Base-by-base conservation (phyloP, 2,113 vertebrate species). In the Scomber japonicus region DNA sequence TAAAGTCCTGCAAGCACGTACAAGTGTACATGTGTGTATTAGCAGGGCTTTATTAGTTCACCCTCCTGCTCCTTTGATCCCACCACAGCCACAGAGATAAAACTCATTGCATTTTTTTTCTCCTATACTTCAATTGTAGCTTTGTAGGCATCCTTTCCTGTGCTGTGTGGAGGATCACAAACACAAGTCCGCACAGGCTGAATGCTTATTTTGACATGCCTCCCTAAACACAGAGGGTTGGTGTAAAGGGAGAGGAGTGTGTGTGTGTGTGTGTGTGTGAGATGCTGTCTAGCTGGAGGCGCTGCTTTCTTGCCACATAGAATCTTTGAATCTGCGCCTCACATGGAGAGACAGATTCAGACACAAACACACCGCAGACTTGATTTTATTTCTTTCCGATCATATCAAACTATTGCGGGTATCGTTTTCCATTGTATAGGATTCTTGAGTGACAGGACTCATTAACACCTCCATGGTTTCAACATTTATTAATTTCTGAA, bases 161-260 rank as follows among this genome's bases (percentile, higher is more conserved):
- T 27, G 19, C 49, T 24, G 14, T 63, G 59, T 27, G 65, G 51
- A 45, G 65, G 24, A 76, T 66, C 50, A 6, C 62, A 1, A 16
- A 11, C 67, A 71, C 92, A 88, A 85, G 92, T 85, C 82, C 16
- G 1, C 60, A 91, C 88, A 93, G 60, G 90, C 82, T 45, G 51
- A 64, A 53, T 73, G 51, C 80, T 88, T 82, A 73, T 76, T 91
- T 80, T 75, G 70, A 85, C 84, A 78, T 46, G 82, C 78, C 79
- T 79, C 73, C 60, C 54, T 48, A 17, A 87, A 83, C 60, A 81
- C 72, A 5, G 27, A 71, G 71, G 12, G 45, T 75, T 71, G 62
- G 44, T 74, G 60, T 71, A 60, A 78, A 85, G 27, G 51, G 40
- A 71, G 53, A 67, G 56, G 65, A 63, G 76, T 17, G 80, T 73